phyloP scores from a whole-genome alignment of 2,888 invertebrate genomes.

The Thymelicus sylvestris region DNA sequence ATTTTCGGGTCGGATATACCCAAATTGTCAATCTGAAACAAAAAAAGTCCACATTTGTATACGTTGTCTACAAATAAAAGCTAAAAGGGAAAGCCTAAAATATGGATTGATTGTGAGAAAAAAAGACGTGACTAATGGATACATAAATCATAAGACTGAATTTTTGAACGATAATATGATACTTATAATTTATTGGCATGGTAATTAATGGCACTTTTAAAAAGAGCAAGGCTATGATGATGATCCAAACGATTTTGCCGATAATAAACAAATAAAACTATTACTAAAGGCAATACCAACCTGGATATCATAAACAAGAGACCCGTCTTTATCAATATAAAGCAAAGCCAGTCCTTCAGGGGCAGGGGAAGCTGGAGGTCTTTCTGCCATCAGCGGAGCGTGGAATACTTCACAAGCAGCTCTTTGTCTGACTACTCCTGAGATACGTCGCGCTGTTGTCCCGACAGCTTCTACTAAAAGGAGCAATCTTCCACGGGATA shows the following conservation, averaged over 20 bases:
- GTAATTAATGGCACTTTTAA: too few species aligned
- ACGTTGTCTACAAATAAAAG: not conserved
- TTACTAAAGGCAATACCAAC: slow-evolving; percentile 49
- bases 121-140: too few species aligned
- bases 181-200: too few species aligned
- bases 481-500: slow-evolving; percentile 90
- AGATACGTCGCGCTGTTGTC: slow-evolving; percentile 87
- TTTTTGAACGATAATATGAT: too few species aligned
- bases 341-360: slow-evolving; percentile 90
- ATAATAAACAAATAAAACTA: not conserved
- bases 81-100: too few species aligned
- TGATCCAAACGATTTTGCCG: too few species aligned
- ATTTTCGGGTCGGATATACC: slow-evolving; percentile 86
- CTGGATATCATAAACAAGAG: slow-evolving; percentile 90
- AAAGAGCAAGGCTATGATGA: too few species aligned
- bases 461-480: slow-evolving; percentile 89
- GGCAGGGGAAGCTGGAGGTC: slow-evolving; percentile 70
- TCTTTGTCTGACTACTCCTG: slow-evolving; percentile 89
- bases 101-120: too few species aligned
- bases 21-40: slow-evolving; percentile 85
- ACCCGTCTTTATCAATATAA: slow-evolving; percentile 91
- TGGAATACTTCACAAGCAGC: slow-evolving; percentile 93
- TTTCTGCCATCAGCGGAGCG: slow-evolving; percentile 86
- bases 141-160: too few species aligned
- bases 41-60: not conserved